Percentiles rank a stretch among this genome's conserved stretches.
Evolutionary conservation across 2,797 vertebrate species (phyloP).

Genomic region (Sparus aurata): DNA sequence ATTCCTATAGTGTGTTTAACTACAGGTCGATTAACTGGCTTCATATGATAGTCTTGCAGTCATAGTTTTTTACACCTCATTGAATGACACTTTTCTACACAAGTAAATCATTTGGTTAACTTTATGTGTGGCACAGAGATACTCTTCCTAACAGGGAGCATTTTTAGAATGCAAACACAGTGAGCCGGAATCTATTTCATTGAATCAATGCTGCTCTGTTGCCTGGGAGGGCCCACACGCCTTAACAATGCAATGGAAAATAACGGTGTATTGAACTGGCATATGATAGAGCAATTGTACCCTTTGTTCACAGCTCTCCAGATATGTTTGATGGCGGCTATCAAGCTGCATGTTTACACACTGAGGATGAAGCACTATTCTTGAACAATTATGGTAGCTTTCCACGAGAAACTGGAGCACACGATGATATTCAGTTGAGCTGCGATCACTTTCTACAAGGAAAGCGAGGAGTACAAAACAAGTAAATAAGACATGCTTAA

Average conservation of each 20-base stretch:
- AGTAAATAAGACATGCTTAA: conserved; percentile 76
- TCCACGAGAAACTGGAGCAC: conserved; percentile 38
- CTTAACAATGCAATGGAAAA: conserved; percentile 46
- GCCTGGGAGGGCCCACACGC: conserved; percentile 31
- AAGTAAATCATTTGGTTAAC: conserved; percentile 4
- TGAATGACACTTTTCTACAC: conserved; percentile 2
- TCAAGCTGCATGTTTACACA: conserved; percentile 40
- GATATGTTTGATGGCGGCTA: conserved; percentile 24
- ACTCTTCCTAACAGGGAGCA: conserved; percentile 5
- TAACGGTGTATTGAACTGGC: conserved; percentile 60
- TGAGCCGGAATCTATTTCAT: conserved; percentile 49
- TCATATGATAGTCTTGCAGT: neutral
- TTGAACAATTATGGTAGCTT: conserved; percentile 40
- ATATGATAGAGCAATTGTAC: conserved; percentile 41
- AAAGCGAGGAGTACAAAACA: conserved; percentile 72
- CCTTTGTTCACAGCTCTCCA: conserved; percentile 44
- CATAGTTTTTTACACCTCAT: neutral
- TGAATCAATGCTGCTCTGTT: conserved; percentile 47
- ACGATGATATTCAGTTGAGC: conserved; percentile 39
- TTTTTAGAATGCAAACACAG: conserved; percentile 45
- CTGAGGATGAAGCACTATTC: conserved; percentile 11
- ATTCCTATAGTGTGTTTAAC: neutral
- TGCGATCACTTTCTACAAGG: conserved; percentile 55
- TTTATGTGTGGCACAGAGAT: conserved; percentile 21
- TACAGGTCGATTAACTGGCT: neutral